These are phyloP conservation scores for Peromyscus leucopus DNA, from an alignment of 2,113 vertebrate genomes.

Conservation along the genomic window DNA sequence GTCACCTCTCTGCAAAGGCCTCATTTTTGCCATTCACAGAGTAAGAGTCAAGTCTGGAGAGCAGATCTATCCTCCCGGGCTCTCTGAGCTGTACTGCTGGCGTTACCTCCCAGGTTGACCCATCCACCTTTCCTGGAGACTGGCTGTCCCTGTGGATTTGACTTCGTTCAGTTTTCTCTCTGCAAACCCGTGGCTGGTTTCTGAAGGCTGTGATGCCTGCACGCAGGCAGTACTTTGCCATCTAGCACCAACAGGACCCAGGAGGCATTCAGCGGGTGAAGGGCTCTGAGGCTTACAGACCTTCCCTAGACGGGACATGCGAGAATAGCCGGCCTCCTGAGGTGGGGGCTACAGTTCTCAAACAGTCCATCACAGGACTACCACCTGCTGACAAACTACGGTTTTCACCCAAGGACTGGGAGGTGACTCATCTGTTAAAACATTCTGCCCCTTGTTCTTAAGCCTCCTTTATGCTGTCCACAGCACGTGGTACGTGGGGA, in stretches of 20 bases:
- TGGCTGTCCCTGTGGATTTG: not conserved
- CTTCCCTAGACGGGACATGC: not conserved
- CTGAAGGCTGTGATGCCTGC: not conserved
- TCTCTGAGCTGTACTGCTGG: accelerated
- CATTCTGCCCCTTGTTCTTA: not conserved
- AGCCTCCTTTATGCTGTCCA: not conserved
- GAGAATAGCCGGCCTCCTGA: accelerated
- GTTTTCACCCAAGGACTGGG: not conserved
- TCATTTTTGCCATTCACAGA: not conserved
- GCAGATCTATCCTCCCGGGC: accelerated
- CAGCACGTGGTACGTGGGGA: not conserved
- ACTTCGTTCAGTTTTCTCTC: not conserved
- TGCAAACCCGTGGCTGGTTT: not conserved
- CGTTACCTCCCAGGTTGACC: not conserved
- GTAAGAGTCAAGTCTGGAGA: not conserved
- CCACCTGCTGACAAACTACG: not conserved
- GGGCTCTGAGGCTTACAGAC: not conserved
- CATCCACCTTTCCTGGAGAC: not conserved
- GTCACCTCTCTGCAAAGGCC: not conserved
- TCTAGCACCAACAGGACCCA: too few relatives aligned
- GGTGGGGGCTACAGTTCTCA: not conserved
- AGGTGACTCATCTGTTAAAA: not conserved
- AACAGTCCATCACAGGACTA: too few relatives aligned
- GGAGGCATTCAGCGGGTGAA: not conserved
- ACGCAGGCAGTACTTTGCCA: not conserved